These are phyloP conservation scores for Vanessa cardui DNA, from an alignment of 2,888 invertebrate species.

Conservation along the genomic window DNA sequence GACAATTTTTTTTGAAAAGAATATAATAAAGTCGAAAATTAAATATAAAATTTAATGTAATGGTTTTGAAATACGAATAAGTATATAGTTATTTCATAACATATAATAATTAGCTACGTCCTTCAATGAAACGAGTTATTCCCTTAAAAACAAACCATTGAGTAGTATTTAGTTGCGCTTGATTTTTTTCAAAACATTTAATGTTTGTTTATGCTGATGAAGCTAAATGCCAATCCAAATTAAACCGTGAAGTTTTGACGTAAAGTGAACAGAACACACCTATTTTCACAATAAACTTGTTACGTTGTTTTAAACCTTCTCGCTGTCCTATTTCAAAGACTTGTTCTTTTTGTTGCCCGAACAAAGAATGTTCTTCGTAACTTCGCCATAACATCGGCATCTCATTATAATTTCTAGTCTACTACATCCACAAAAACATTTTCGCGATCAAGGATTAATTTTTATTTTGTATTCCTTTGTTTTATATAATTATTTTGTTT, in stretches of 20 bases:
- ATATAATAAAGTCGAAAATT: too few species aligned
- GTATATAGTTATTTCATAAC: neutral
- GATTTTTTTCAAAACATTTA: conserved; percentile 4
- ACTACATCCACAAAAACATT: neutral
- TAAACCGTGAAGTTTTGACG: conserved; percentile 27
- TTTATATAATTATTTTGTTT: neutral
- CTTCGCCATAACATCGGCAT: conserved; percentile 16
- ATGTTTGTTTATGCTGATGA: neutral
- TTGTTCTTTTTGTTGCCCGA: conserved; percentile 8
- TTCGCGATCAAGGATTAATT: too few species aligned
- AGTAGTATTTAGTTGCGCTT: neutral
- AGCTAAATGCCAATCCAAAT: conserved; percentile 18
- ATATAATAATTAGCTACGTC: neutral
- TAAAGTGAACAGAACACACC: neutral
- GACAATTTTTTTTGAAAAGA: too few species aligned
- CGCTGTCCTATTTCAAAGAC: conserved; percentile 3
- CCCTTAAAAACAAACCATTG: neutral
- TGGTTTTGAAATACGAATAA: too few species aligned
- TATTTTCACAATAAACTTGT: neutral
- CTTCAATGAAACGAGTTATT: neutral
- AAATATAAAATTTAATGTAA: too few species aligned
- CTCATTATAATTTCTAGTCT: conserved; percentile 1
- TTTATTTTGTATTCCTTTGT: too few species aligned
- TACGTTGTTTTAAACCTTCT: conserved; percentile 14
- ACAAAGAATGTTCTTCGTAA: conserved; percentile 16